Percentiles rank a stretch among this genome's conserved stretches.
phyloP scores from a whole-genome alignment of 2,113 vertebrate genomes.

The Cairina moschata region DNA sequence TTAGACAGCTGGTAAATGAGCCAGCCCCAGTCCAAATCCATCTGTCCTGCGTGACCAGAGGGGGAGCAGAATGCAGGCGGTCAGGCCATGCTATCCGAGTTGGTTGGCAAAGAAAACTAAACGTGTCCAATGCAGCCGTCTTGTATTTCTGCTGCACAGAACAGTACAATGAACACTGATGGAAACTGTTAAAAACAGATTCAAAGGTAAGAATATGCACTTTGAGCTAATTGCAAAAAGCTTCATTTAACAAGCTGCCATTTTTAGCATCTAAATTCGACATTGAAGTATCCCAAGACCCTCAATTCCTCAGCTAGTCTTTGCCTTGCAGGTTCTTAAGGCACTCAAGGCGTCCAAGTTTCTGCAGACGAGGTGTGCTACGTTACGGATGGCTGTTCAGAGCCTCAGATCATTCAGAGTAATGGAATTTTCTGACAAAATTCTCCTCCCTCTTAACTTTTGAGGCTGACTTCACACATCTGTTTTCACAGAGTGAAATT shows the following conservation, averaged over 20 bases:
- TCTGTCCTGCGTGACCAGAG: fast-evolving
- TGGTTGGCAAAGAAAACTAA: neutral
- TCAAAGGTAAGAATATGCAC: neutral
- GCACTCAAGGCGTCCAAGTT: neutral
- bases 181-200: neutral
- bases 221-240: neutral
- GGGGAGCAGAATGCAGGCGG: fast-evolving
- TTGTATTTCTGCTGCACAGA: neutral
- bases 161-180: neutral
- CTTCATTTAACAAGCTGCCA: neutral
- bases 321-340: neutral
- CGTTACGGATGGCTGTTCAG: neutral
- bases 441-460: fast-evolving
- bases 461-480: neutral
- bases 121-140: neutral
- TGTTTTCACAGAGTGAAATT: neutral
- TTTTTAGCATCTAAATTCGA: neutral
- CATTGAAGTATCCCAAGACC: neutral
- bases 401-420: neutral
- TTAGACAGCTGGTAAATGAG: neutral
- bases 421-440: neutral
- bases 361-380: neutral
- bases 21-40: neutral
- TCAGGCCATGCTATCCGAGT: neutral
- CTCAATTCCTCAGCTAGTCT: neutral